These are phyloP conservation scores for Prunella himalayana DNA, from an alignment of 2,113 vertebrate species.

Conservation along the genomic window DNA sequence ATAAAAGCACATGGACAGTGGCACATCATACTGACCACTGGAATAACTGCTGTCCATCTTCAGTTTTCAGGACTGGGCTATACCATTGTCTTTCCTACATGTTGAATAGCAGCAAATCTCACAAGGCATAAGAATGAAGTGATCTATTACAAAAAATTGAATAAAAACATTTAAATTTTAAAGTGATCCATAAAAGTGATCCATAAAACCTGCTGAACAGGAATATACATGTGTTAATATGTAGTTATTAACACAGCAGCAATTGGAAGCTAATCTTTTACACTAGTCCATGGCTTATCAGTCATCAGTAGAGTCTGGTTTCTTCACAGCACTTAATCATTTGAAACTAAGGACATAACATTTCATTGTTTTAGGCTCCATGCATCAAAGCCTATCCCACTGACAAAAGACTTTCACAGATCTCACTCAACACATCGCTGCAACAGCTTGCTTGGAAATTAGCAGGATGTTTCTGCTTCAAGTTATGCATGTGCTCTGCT, in stretches of 20 bases:
- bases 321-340: not conserved
- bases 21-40: not conserved
- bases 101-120: not conserved
- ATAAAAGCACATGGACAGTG: not conserved
- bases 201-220: slow-evolving; percentile 36
- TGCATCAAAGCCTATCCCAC: not conserved
- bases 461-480: not conserved
- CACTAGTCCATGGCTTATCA: slow-evolving; percentile 2
- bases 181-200: slow-evolving; percentile 23
- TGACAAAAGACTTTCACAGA: not conserved
- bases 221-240: no score
- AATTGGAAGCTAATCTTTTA: slow-evolving; percentile 4
- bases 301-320: not conserved
- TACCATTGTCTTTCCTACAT: not conserved
- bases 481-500: not conserved
- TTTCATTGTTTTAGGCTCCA: not conserved
- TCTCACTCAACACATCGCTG: not conserved
- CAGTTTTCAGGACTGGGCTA: not conserved
- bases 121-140: not conserved
- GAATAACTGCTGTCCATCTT: not conserved
- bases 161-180: slow-evolving; percentile 25
- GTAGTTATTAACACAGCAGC: not conserved
- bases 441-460: not conserved
- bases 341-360: not conserved
- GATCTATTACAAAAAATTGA: not conserved